phyloP scores from a whole-genome alignment of 2,797 vertebrate genomes.

The Pogonophryne albipinna region DNA sequence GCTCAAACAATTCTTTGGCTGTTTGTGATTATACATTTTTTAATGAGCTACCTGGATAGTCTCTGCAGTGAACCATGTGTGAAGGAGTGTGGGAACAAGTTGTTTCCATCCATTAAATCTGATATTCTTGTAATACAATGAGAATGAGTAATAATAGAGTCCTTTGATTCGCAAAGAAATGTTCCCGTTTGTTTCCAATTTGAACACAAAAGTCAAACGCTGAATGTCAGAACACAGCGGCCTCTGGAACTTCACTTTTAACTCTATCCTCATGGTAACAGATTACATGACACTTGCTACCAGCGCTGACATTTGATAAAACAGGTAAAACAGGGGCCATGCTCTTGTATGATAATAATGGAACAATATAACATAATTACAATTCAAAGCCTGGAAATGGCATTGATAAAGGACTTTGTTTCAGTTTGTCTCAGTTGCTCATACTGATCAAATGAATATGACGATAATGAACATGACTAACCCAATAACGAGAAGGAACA shows the following conservation, averaged over 20 bases:
- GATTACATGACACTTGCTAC: constrained; percentile 14
- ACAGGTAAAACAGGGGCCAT: background rate
- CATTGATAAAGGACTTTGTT: background rate
- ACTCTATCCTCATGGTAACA: constrained; percentile 10
- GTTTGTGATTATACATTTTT: constrained; percentile 19
- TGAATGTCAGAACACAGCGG: constrained; percentile 5
- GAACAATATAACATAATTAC: background rate
- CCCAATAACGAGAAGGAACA: constrained; percentile 6
- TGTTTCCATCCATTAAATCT: constrained; percentile 30
- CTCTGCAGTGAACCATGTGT: constrained; percentile 15
- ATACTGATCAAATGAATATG: background rate
- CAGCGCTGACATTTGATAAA: constrained; percentile 19
- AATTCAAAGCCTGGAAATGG: background rate
- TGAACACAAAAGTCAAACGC: constrained; percentile 19
- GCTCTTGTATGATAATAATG: background rate
- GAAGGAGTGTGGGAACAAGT: constrained; percentile 46
- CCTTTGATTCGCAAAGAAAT: constrained; percentile 18
- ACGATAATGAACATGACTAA: constrained; percentile 32
- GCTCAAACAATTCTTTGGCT: constrained; percentile 26
- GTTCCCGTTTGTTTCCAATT: constrained; percentile 29
- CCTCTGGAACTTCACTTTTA: constrained; percentile 8
- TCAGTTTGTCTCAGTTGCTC: constrained; percentile 4
- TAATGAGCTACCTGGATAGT: constrained; percentile 24
- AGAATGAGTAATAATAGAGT: constrained; percentile 19
- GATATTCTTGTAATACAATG: constrained; percentile 18